Base-by-base conservation (phyloP, 2,888 invertebrate genomes). In the Eilema caniola region DNA sequence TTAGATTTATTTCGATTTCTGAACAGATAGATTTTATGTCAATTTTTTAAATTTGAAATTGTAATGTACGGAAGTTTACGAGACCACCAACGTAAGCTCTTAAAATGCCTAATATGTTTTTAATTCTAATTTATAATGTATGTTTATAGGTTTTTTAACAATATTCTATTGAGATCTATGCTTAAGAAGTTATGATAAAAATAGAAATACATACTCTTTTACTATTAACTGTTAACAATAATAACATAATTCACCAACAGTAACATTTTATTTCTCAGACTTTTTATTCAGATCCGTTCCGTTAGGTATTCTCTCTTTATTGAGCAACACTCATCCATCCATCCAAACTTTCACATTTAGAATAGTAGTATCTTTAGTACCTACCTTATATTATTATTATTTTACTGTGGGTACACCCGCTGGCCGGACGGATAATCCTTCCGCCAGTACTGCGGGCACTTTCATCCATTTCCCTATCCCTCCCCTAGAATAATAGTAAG, bases 1-100 rank as follows among this genome's bases (percentile, higher is more conserved):
- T 77, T 75, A 82, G 81, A 88, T 90, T 89, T 89, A 88, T 88
- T 86, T 82, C 76, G 70, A 80, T 84, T 82, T 84, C 82, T 82
- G 83, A 84, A 73, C 41, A 71, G 65, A 66, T 79, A 76, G 72
- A 75, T 75, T 71, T 80, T 81, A 72, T 80, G 62, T 75, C 71
- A 60, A 80, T 66, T 56, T 62, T 72, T 74, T 70, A 79, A 73
- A 60, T 72, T 68, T 62, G 24, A 56, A 47, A 61, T 62, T 67
- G 71, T 69, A 62, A 66, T 57, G 56, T 72, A 74, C 66, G 63
- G 63, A 59, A 76, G 62, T 70, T 53, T 69, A 61, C 67, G 20
- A 61, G 82, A 83, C 82, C 82, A 82, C 82, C 82, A 75, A 81
- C 74, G 76, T 61, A 56, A 61, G 41, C 24, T 61, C 66, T 57